phyloP scores from a whole-genome alignment of 1,140 invertebrate genomes.

The Calephelis nemesis region DNA sequence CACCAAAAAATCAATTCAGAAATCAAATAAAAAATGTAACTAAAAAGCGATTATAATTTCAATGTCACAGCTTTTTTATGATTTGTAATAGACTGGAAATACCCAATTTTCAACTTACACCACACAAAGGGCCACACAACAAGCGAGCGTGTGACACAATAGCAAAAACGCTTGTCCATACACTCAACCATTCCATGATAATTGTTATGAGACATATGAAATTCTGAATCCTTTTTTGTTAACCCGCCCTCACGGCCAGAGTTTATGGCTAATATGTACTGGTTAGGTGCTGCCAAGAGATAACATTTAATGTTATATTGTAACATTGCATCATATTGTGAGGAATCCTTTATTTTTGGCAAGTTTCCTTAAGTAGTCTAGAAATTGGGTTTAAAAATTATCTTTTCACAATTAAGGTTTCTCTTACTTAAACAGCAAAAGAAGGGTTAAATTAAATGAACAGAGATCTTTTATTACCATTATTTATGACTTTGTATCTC shows the following conservation, averaged over 20 bases:
- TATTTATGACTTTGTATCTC: no score
- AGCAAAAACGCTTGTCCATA: constrained; percentile 35
- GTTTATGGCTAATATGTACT: constrained; percentile 31
- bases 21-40: no score
- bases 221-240: constrained; percentile 31
- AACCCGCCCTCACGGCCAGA: constrained; percentile 2
- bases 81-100: no score
- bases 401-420: background rate
- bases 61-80: no score
- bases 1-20: no score
- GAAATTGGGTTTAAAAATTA: background rate
- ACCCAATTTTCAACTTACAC: background rate
- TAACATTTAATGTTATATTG: constrained; percentile 28
- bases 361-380: background rate
- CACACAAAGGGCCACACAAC: constrained; percentile 27
- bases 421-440: background rate
- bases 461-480: background rate
- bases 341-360: constrained; percentile 19
- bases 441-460: background rate
- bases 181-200: constrained; percentile 28
- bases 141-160: constrained; percentile 35
- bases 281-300: constrained; percentile 31
- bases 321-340: constrained; percentile 24
- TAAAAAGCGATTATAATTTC: no score
- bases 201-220: constrained; percentile 43